Evolutionary conservation across 2,888 invertebrate genomes (phyloP).

Genomic region (Teinopalpus imperialis): DNA sequence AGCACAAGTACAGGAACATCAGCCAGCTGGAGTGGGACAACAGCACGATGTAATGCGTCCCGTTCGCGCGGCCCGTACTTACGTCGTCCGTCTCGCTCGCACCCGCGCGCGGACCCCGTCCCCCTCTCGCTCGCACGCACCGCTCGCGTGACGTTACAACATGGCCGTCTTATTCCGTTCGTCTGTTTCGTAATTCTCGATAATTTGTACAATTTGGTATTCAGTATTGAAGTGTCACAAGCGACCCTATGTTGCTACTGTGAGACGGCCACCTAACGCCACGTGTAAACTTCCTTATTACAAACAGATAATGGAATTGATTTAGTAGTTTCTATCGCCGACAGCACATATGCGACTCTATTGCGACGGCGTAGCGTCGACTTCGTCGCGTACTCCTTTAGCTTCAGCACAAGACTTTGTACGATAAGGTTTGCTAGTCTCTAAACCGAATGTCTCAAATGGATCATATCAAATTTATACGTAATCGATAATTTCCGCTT

Average conservation of each 20-base stretch:
- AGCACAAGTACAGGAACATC: slow-evolving; percentile 86
- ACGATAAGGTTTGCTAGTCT: slow-evolving; percentile 54
- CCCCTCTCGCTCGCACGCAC: slow-evolving; percentile 13
- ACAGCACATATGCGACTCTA: neutral
- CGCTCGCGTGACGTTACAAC: neutral
- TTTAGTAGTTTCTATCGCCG: slow-evolving; percentile 26
- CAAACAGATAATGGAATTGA: slow-evolving; percentile 31
- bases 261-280: slow-evolving; percentile 5
- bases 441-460: slow-evolving; percentile 42
- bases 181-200: no score
- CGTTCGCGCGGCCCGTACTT: slow-evolving; percentile 40
- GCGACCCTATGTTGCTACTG: neutral
- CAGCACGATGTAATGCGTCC: slow-evolving; percentile 85
- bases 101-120: slow-evolving; percentile 29
- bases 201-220: no score
- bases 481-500: slow-evolving; percentile 64
- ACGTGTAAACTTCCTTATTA: neutral
- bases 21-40: slow-evolving; percentile 91
- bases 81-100: slow-evolving; percentile 38
- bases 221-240: no score
- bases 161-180: neutral
- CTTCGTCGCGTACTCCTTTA: slow-evolving; percentile 36
- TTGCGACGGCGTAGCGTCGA: slow-evolving; percentile 8
- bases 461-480: slow-evolving; percentile 81
- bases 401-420: slow-evolving; percentile 52